Evolutionary conservation across 2,888 invertebrate species (phyloP).

Genomic region (Conus canariensis): DNA sequence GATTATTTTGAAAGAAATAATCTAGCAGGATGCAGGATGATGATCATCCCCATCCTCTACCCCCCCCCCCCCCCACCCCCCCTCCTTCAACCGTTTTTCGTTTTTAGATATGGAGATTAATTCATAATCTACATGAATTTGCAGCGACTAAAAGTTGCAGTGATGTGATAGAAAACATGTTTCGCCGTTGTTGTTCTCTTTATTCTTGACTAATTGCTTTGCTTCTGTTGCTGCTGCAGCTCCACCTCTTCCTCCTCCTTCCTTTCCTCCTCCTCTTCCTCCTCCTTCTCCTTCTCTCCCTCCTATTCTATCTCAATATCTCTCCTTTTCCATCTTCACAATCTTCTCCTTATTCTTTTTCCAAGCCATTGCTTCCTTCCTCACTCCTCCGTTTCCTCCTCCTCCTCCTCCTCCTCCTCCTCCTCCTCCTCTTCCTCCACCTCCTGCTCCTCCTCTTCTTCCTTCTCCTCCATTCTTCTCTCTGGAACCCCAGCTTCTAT

Average conservation of each 20-base stretch:
- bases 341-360: neutral
- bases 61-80: too few relatives aligned
- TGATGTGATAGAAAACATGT: too few relatives aligned
- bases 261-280: neutral
- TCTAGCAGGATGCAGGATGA: too few relatives aligned
- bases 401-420: neutral
- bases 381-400: neutral
- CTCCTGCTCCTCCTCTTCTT: neutral
- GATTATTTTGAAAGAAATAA: too few relatives aligned
- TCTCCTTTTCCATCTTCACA: neutral
- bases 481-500: neutral
- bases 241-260: neutral
- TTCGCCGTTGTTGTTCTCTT: too few relatives aligned
- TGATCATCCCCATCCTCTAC: too few relatives aligned
- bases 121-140: too few relatives aligned
- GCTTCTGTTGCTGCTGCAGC: neutral
- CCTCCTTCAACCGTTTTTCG: too few relatives aligned
- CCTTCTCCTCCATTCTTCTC: neutral
- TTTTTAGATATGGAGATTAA: too few relatives aligned
- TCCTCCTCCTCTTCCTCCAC: neutral
- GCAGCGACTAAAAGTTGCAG: too few relatives aligned
- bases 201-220: too few relatives aligned
- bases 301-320: neutral
- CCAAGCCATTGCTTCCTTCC: neutral
- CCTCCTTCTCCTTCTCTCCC: neutral